phyloP scores from a whole-genome alignment of 2,113 vertebrate genomes.

The Chelonoidis abingdonii region DNA sequence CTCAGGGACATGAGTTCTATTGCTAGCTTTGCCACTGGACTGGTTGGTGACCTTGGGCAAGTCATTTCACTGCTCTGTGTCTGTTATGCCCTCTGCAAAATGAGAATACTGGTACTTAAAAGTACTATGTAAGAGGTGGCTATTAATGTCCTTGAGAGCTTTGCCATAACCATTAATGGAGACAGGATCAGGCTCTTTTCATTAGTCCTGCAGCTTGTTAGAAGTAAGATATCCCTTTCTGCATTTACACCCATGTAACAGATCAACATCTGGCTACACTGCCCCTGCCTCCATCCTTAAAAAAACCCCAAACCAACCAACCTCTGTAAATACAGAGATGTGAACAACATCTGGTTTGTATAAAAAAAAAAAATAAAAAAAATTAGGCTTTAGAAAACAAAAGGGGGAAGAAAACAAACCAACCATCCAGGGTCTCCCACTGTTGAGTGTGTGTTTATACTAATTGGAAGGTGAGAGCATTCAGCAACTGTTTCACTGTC shows the following conservation, averaged over 20 bases:
- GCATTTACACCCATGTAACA: background rate
- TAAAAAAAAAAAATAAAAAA: background rate
- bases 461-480: no score
- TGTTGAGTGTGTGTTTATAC: rapidly evolving
- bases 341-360: background rate
- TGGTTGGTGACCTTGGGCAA: background rate
- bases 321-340: background rate
- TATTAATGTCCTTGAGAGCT: background rate
- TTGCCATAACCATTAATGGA: background rate
- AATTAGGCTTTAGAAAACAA: background rate
- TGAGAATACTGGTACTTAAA: background rate
- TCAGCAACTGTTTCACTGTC: rapidly evolving
- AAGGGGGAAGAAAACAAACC: background rate
- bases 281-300: background rate
- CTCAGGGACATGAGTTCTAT: background rate
- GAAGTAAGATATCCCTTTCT: background rate
- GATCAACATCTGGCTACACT: background rate
- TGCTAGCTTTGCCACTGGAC: background rate
- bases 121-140: background rate
- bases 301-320: no score
- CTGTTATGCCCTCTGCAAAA: background rate
- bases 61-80: background rate
- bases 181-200: rapidly evolving
- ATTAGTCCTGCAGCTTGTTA: background rate
- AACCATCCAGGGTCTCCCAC: rapidly evolving